Evolutionary conservation across 1,140 invertebrate species (phyloP).

Genomic region (Drosophila mayri): DNA sequence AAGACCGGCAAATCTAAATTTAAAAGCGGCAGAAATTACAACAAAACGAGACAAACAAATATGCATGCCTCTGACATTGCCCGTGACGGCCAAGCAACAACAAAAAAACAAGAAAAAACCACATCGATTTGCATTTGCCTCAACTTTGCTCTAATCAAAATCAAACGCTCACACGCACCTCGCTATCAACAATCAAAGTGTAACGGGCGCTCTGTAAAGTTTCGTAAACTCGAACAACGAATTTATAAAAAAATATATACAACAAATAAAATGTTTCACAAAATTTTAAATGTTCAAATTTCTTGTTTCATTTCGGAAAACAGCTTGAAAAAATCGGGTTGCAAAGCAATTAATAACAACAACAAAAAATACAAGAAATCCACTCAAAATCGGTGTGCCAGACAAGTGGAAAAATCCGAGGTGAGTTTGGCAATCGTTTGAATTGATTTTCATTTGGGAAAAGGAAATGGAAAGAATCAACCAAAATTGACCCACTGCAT

Average conservation of each 20-base stretch:
- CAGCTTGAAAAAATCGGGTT: constrained; percentile 34
- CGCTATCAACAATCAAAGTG: constrained; percentile 49
- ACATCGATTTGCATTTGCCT: constrained; percentile 69
- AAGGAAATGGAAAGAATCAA: neutral
- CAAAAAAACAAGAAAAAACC: constrained; percentile 3
- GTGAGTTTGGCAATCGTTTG: constrained; percentile 60
- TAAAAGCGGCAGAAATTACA: constrained; percentile 33
- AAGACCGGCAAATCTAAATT: constrained; percentile 47
- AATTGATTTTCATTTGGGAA: constrained; percentile 23
- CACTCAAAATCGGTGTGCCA: constrained; percentile 21
- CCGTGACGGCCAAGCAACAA: constrained; percentile 42
- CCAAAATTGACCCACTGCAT: constrained; percentile 29
- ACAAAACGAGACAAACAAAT: constrained; percentile 36
- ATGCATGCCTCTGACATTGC: constrained; percentile 49
- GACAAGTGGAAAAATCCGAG: constrained; percentile 63
- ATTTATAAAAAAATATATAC: neutral
- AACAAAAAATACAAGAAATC: constrained; percentile 18
- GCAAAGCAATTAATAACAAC: constrained; percentile 2
- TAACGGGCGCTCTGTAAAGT: constrained; percentile 36
- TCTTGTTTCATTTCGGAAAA: constrained; percentile 48
- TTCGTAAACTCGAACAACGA: constrained; percentile 22
- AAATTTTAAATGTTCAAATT: constrained; percentile 17
- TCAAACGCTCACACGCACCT: constrained; percentile 27
- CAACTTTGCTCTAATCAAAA: constrained; percentile 53
- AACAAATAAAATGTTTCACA: constrained; percentile 11